Conservation (phyloP, 2,888 invertebrate genomes). For the Eumacrocentrus americanus region DNA sequence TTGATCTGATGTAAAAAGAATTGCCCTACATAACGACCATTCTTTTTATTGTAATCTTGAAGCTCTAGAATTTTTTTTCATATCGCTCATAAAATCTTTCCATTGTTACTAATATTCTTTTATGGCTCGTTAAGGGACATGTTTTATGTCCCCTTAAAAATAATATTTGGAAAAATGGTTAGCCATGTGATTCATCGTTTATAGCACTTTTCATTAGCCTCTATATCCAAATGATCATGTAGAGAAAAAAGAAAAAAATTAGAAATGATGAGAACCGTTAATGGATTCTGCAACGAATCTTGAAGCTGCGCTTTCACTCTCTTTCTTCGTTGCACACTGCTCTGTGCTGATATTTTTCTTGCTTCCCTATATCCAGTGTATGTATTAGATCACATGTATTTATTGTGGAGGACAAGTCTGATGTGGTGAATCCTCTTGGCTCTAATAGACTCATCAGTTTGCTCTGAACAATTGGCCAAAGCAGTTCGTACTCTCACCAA, state of each 20-base stretch:
- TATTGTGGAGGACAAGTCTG: background rate
- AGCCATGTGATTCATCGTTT: background rate
- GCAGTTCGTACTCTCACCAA: too few relatives aligned
- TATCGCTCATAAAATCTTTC: too few relatives aligned
- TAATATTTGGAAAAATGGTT: slow-evolving; percentile 33
- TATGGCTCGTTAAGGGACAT: too few relatives aligned
- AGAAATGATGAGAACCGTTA: too few relatives aligned
- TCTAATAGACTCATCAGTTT: background rate
- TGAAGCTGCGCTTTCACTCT: background rate
- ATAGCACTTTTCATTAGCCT: background rate
- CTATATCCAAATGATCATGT: too few relatives aligned
- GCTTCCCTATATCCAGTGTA: slow-evolving; percentile 40
- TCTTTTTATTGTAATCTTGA: too few relatives aligned
- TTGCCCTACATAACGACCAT: too few relatives aligned
- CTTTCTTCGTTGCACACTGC: slow-evolving; percentile 15
- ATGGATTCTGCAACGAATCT: background rate
- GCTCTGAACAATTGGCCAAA: background rate
- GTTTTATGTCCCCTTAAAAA: too few relatives aligned
- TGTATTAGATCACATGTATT: background rate
- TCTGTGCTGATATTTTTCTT: slow-evolving; percentile 35
- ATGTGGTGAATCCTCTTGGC: background rate
- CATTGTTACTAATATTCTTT: too few relatives aligned
- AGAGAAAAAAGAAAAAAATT: too few relatives aligned
- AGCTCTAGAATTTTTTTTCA: too few relatives aligned
- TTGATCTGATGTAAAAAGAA: too few relatives aligned